Percentiles rank a stretch among this genome's conserved stretches.
Evolutionary conservation across 2,888 invertebrate genomes (phyloP).

Genomic region (Latheticus oryzae): DNA sequence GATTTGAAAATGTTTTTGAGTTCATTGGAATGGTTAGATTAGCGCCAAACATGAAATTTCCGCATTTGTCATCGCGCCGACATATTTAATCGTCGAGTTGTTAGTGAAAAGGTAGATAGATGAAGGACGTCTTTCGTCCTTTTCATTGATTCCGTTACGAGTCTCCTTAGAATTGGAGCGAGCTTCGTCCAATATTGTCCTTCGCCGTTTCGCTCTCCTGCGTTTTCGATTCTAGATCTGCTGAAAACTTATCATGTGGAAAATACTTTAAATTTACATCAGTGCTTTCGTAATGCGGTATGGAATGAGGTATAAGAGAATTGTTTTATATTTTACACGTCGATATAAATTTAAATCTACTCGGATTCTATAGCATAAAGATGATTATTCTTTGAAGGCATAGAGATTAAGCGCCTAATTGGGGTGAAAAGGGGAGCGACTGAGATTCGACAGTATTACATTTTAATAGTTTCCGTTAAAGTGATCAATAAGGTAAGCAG

Average conservation of each 20-base stretch:
- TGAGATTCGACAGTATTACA: slow-evolving; percentile 20
- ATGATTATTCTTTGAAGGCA: slow-evolving; percentile 12
- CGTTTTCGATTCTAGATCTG: slow-evolving; percentile 38
- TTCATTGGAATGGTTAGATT: not conserved
- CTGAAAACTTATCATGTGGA: slow-evolving; percentile 38
- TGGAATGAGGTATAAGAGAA: slow-evolving; percentile 29
- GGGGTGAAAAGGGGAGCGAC: slow-evolving; percentile 7
- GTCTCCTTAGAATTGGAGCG: slow-evolving; percentile 33
- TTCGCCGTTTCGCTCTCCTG: slow-evolving; percentile 32
- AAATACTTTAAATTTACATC: slow-evolving; percentile 43
- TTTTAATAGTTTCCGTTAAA: slow-evolving; percentile 36
- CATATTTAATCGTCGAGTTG: slow-evolving; percentile 28
- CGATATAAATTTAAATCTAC: slow-evolving; percentile 34
- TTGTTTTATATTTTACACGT: slow-evolving; percentile 40
- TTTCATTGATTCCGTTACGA: slow-evolving; percentile 27
- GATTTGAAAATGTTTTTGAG: too few species aligned
- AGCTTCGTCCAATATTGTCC: slow-evolving; percentile 37
- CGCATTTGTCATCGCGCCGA: slow-evolving; percentile 27
- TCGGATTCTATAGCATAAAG: not conserved
- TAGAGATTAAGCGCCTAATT: slow-evolving; percentile 1
- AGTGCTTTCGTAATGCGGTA: slow-evolving; percentile 34
- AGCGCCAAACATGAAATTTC: slow-evolving; percentile 1
- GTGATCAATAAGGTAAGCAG: slow-evolving; percentile 35
- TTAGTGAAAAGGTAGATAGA: slow-evolving; percentile 29
- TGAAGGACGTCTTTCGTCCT: slow-evolving; percentile 34